These are phyloP conservation scores for Potamarius usumacintae DNA, from an alignment of 2,113 vertebrate species.

Conservation along the genomic window DNA sequence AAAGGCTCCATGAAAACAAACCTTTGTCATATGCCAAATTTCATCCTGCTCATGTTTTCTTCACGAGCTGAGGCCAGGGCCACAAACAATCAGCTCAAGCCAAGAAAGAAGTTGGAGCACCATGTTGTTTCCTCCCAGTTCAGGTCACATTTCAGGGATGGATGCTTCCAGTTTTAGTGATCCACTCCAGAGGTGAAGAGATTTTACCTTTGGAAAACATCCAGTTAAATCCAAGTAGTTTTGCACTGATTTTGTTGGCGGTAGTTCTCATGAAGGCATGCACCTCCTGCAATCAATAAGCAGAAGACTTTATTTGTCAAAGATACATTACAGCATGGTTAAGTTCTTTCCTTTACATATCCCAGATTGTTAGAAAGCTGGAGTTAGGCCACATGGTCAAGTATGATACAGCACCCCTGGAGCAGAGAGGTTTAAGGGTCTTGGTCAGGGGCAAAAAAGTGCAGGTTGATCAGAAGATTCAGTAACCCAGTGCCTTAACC, in stretches of 20 bases:
- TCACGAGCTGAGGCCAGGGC: constrained; percentile 31
- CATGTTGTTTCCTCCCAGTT: constrained; percentile 26
- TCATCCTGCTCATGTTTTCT: constrained; percentile 39
- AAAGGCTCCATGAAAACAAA: constrained; percentile 29
- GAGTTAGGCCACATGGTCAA: neutral
- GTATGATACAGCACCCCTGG: neutral
- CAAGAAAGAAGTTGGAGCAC: constrained; percentile 37
- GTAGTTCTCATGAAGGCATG: neutral
- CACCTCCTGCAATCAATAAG: neutral
- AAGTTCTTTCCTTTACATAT: neutral
- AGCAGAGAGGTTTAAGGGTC: neutral
- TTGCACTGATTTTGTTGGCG: neutral
- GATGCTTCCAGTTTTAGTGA: constrained; percentile 24
- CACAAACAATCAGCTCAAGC: constrained; percentile 42
- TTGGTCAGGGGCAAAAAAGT: neutral
- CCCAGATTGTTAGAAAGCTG: neutral
- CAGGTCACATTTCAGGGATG: constrained; percentile 25
- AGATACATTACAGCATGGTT: neutral
- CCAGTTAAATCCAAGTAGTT: neutral
- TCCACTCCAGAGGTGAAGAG: constrained; percentile 9
- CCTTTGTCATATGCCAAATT: constrained; percentile 25
- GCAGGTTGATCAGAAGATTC: too few species aligned
- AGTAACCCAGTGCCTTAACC: neutral
- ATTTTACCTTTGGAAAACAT: constrained; percentile 9
- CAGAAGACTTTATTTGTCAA: neutral